Evolutionary conservation across 1,140 invertebrate genomes (phyloP).

Genomic region (Bombyx mandarina): DNA sequence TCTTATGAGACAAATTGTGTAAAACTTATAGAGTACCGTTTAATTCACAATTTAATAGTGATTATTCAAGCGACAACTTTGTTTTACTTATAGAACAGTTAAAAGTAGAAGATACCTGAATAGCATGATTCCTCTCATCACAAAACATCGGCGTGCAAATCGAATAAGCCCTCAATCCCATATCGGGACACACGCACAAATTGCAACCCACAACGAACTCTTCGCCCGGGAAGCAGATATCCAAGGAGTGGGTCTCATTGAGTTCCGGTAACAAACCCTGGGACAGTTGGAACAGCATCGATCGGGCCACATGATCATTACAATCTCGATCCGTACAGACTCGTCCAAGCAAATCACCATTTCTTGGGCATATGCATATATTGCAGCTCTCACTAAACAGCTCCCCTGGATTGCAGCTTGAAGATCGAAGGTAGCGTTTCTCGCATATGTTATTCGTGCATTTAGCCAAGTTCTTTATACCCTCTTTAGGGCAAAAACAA

Average conservation of each 20-base stretch:
- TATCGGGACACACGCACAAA: conserved; percentile 47
- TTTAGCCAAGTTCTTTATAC: conserved; percentile 47
- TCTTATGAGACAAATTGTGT: no score
- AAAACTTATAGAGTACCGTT: no score
- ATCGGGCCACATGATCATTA: conserved; percentile 22
- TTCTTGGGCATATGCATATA: conserved; percentile 59
- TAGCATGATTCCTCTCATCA: conserved; percentile 14
- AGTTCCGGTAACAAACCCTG: conserved; percentile 24
- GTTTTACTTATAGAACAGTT: no score
- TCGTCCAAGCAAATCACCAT: conserved; percentile 53
- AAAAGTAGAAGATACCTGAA: no score
- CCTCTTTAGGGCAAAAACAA: conserved; percentile 46
- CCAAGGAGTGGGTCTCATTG: conserved; percentile 26
- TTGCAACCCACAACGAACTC: conserved; percentile 46
- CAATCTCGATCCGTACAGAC: conserved; percentile 54
- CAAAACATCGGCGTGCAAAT: conserved; percentile 35
- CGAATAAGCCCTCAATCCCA: conserved; percentile 45
- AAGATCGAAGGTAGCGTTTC: conserved; percentile 37
- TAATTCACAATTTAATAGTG: no score
- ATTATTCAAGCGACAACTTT: no score
- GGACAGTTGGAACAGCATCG: conserved; percentile 37
- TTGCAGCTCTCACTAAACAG: conserved; percentile 64
- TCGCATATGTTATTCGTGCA: conserved; percentile 55
- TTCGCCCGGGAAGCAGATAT: conserved; percentile 52
- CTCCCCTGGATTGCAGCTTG: conserved; percentile 44